Conservation (phyloP, 1,140 invertebrate genomes). For the Calephelis nemesis region DNA sequence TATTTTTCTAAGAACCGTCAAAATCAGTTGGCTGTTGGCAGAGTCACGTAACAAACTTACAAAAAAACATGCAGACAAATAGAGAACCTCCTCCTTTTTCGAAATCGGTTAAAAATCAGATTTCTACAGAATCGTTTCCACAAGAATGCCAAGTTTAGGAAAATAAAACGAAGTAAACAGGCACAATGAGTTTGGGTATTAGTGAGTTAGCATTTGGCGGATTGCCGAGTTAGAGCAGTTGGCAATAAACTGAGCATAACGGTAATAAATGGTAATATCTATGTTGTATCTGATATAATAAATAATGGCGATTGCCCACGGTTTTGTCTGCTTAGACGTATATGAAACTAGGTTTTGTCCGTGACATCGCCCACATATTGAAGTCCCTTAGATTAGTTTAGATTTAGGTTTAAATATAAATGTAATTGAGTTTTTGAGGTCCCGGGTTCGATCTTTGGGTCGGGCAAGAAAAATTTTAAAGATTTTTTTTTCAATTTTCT, state of each 20-base stretch:
- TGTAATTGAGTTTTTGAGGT: too few relatives aligned
- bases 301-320: not conserved
- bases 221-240: conserved; percentile 4
- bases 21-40: too few relatives aligned
- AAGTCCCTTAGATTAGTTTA: too few relatives aligned
- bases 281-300: conserved; percentile 6
- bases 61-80: too few relatives aligned
- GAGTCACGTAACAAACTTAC: too few relatives aligned
- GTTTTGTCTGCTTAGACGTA: not conserved
- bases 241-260: conserved; percentile 17
- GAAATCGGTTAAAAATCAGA: not conserved
- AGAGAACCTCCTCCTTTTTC: not conserved
- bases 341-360: too few relatives aligned
- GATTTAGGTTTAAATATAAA: too few relatives aligned
- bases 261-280: conserved; percentile 16
- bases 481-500: too few relatives aligned
- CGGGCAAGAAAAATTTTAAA: too few relatives aligned
- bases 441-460: too few relatives aligned
- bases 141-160: conserved; percentile 2
- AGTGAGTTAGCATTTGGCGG: conserved; percentile 13
- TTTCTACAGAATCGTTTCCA: not conserved
- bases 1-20: too few relatives aligned
- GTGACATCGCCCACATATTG: too few relatives aligned
- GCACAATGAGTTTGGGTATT: conserved; percentile 14
- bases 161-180: conserved; percentile 12